phyloP scores from a whole-genome alignment of 2,113 vertebrate genomes.

The Conger conger region DNA sequence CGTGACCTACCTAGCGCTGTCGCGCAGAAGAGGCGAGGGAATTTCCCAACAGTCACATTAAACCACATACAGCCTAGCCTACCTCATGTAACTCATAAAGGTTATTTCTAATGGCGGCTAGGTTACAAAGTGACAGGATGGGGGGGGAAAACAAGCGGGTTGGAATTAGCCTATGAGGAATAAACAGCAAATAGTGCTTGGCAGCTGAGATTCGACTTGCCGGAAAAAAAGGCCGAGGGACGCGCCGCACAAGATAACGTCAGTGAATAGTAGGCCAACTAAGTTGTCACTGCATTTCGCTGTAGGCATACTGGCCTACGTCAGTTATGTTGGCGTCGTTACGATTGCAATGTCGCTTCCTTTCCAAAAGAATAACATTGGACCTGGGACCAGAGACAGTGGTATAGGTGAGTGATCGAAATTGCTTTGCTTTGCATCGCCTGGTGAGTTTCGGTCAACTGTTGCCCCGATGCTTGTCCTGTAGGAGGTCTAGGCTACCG shows the following conservation, averaged over 20 bases:
- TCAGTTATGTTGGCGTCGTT: neutral
- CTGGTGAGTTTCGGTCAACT: neutral
- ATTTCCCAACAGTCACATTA: neutral
- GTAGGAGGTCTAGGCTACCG: too few relatives aligned
- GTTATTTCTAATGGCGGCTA: neutral
- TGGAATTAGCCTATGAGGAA: neutral
- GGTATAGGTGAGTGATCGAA: neutral
- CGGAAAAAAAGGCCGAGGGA: neutral
- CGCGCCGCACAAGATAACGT: neutral
- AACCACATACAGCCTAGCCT: neutral
- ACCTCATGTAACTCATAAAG: neutral
- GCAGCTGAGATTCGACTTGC: neutral
- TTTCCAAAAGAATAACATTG: neutral
- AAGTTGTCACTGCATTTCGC: too few relatives aligned
- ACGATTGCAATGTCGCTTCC: neutral
- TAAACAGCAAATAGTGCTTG: neutral
- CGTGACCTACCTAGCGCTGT: neutral
- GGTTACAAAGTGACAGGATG: neutral
- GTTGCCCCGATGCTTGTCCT: too few relatives aligned
- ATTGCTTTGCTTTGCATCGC: neutral
- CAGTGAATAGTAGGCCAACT: neutral
- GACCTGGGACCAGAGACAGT: neutral
- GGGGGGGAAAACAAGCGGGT: neutral
- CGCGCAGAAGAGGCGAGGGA: neutral
- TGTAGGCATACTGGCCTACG: too few relatives aligned